Percentiles rank a stretch among this genome's conserved stretches.
These are phyloP conservation scores for Diorhabda elongata DNA, from an alignment of 1,140 invertebrate species.

Conservation along the genomic window DNA sequence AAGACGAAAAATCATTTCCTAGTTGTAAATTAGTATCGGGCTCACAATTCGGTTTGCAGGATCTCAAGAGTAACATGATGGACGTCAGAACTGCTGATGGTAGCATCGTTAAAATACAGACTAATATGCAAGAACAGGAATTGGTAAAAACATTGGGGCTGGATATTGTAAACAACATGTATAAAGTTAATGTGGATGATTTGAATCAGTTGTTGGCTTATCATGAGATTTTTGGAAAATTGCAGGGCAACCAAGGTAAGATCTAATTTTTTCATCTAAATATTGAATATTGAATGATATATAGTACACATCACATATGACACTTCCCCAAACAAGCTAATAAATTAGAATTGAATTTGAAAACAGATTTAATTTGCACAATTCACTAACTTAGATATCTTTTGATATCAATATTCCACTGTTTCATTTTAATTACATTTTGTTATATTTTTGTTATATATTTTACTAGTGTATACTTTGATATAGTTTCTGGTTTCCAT, in stretches of 20 bases:
- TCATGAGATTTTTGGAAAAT: slow-evolving; percentile 82
- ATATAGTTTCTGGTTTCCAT: no score
- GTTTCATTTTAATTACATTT: no score
- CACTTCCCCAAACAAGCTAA: no score
- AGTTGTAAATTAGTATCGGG: slow-evolving; percentile 42
- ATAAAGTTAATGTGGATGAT: slow-evolving; percentile 77
- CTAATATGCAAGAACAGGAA: slow-evolving; percentile 61
- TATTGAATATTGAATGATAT: no score
- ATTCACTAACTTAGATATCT: no score
- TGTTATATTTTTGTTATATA: no score
- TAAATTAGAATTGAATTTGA: no score
- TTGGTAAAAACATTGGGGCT: slow-evolving; percentile 63
- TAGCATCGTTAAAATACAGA: slow-evolving; percentile 69
- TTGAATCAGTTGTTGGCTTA: slow-evolving; percentile 77
- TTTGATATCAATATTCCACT: no score
- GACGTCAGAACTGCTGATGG: slow-evolving; percentile 65
- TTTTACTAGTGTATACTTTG: no score
- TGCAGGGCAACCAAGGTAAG: slow-evolving; percentile 58
- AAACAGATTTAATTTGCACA: no score
- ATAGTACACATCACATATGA: no score
- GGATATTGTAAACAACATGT: slow-evolving; percentile 70
- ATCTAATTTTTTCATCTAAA: slow-evolving; percentile 8
- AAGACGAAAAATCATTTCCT: slow-evolving; percentile 45
- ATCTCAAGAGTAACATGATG: slow-evolving; percentile 55
- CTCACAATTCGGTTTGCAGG: slow-evolving; percentile 44